Evolutionary conservation across 92 coral and sea anemone genomes (phyloP).

Genomic region (Epizoanthus rinbou): DNA sequence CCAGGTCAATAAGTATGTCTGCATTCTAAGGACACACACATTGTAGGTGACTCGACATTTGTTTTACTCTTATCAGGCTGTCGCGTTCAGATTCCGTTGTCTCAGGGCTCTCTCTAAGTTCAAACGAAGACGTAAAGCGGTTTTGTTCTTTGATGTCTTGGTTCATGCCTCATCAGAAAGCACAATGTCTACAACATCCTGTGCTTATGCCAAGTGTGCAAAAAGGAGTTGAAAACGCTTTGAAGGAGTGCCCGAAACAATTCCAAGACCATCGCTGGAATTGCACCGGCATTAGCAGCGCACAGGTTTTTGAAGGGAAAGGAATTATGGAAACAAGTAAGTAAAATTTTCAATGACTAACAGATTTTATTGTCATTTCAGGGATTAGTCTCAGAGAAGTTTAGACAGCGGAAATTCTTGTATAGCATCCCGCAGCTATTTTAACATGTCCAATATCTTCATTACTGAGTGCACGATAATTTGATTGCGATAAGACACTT

Average conservation of each 20-base stretch:
- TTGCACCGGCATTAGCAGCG: constrained; percentile 82
- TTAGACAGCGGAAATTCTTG: constrained; percentile 48
- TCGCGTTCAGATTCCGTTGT: constrained; percentile 1
- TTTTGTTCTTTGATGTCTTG: constrained; percentile 66
- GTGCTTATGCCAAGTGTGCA: constrained; percentile 61
- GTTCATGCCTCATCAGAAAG: constrained; percentile 71
- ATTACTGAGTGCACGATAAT: constrained; percentile 25
- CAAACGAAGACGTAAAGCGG: constrained; percentile 39
- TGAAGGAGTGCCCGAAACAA: constrained; percentile 78
- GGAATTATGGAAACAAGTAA: constrained; percentile 84
- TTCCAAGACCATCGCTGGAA: constrained; percentile 88
- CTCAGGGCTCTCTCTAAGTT: neutral
- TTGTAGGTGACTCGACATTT: neutral
- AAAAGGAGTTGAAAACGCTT: constrained; percentile 77
- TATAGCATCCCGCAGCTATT: constrained; percentile 14
- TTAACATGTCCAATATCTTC: constrained; percentile 11
- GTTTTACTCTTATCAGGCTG: constrained; percentile 51
- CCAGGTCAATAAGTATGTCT: constrained; percentile 28
- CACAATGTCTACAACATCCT: constrained; percentile 61
- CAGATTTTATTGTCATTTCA: constrained; percentile 46
- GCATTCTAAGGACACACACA: constrained; percentile 7
- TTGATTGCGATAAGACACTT: constrained; percentile 20
- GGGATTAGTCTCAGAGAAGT: constrained; percentile 39
- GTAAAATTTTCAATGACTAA: constrained; percentile 30
- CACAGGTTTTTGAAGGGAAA: constrained; percentile 73